Conservation (phyloP, 2,113 vertebrate genomes). For the Spea bombifrons region DNA sequence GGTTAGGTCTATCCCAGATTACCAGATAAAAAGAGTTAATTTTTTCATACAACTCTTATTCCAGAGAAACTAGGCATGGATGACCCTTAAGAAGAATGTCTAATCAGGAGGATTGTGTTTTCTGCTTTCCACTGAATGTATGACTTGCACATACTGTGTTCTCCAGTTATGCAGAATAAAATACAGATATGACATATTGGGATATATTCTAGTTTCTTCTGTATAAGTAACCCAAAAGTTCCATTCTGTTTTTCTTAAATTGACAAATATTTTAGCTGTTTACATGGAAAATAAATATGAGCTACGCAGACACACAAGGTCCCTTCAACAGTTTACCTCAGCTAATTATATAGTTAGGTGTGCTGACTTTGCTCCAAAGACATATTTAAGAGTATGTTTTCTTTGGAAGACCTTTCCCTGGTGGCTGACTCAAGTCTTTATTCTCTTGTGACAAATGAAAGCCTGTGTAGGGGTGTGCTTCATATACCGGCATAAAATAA, state of each 20-base stretch:
- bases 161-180: no score
- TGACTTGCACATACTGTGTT: no score
- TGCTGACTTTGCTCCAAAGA: constrained; percentile 63
- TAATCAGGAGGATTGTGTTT: not conserved
- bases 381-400: constrained; percentile 69
- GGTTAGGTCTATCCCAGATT: no score
- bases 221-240: not conserved
- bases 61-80: no score
- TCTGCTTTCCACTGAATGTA: not conserved
- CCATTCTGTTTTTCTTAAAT: constrained; percentile 40
- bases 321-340: constrained; percentile 63
- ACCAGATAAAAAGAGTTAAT: no score
- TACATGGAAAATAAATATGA: constrained; percentile 60
- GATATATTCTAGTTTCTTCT: not conserved
- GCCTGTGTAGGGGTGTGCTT: no score
- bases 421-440: constrained; percentile 58
- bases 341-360: constrained; percentile 65
- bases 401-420: constrained; percentile 59
- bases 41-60: no score
- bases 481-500: not conserved
- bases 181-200: not conserved
- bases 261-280: constrained; percentile 29
- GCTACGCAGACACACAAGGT: constrained; percentile 62
- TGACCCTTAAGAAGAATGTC: no score
- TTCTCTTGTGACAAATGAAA: constrained; percentile 25